These are phyloP conservation scores for Orthonyx spaldingii DNA, from an alignment of 2,113 vertebrate species.

Conservation along the genomic window DNA sequence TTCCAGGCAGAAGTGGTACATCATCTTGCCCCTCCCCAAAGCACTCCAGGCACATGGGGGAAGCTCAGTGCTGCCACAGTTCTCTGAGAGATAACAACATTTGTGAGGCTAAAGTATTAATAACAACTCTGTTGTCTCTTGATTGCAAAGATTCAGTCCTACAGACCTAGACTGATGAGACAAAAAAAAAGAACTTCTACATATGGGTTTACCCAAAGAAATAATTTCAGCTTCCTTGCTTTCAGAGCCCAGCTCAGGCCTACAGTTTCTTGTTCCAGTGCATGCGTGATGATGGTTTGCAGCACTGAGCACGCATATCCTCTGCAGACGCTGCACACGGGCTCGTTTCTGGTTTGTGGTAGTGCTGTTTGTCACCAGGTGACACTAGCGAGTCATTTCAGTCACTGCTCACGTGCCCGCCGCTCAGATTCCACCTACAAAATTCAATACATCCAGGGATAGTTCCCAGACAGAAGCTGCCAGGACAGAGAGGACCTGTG, in stretches of 20 bases:
- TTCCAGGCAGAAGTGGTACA: not conserved
- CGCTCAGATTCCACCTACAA: not conserved
- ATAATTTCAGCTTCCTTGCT: not conserved
- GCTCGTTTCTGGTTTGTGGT: not conserved
- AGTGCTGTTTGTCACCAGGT: not conserved
- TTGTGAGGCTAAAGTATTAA: not conserved
- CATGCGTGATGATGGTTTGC: not conserved
- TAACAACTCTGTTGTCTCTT: not conserved
- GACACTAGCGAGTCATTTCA: fast-evolving
- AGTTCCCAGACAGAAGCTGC: not conserved
- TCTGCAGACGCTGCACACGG: fast-evolving
- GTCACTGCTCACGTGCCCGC: not conserved
- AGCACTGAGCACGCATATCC: fast-evolving
- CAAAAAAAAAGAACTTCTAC: not conserved
- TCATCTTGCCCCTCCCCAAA: not conserved
- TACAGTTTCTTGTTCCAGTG: not conserved
- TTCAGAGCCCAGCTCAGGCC: not conserved
- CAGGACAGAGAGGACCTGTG: not conserved
- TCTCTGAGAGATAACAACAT: not conserved
- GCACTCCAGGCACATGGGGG: not conserved
- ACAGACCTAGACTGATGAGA: not conserved
- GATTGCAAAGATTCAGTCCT: not conserved
- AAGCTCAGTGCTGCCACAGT: not conserved
- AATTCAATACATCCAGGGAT: fast-evolving
- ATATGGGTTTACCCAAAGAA: not conserved